Evolutionary conservation across 2,113 vertebrate genomes (phyloP).

Genomic region (Thunnus thynnus): DNA sequence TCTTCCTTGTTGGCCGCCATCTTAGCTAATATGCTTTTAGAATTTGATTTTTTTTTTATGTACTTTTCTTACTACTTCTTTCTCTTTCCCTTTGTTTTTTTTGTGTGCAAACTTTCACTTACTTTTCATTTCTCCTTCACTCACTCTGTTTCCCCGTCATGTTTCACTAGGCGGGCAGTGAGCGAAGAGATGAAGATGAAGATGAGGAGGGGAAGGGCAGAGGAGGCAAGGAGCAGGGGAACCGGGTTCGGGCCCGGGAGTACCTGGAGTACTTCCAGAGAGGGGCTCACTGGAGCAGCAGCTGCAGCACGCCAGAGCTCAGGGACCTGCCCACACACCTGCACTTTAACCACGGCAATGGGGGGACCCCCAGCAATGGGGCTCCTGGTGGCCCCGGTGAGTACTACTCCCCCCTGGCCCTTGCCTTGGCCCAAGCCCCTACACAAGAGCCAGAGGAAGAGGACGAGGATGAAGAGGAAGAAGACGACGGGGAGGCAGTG

Average conservation of each 20-base stretch:
- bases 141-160: constrained; percentile 22
- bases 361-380: constrained; percentile 82
- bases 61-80: background rate
- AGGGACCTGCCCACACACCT: constrained; percentile 85
- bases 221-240: constrained; percentile 89
- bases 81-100: background rate
- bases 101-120: background rate
- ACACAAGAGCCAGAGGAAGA: constrained; percentile 88
- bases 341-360: constrained; percentile 87
- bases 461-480: constrained; percentile 88
- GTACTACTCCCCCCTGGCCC: constrained; percentile 82
- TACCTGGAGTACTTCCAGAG: constrained; percentile 98
- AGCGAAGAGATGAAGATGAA: constrained; percentile 78
- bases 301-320: constrained; percentile 88
- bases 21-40: background rate
- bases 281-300: constrained; percentile 87
- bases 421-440: constrained; percentile 75
- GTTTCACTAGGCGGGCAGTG: constrained; percentile 80
- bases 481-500: constrained; percentile 81
- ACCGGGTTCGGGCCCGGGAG: constrained; percentile 93
- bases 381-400: constrained; percentile 72
- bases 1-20: background rate
- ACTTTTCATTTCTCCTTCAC: background rate
- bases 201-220: constrained; percentile 74
- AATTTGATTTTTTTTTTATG: background rate